phyloP scores from a whole-genome alignment of 2,113 vertebrate species.

The Solenodon paradoxus region DNA sequence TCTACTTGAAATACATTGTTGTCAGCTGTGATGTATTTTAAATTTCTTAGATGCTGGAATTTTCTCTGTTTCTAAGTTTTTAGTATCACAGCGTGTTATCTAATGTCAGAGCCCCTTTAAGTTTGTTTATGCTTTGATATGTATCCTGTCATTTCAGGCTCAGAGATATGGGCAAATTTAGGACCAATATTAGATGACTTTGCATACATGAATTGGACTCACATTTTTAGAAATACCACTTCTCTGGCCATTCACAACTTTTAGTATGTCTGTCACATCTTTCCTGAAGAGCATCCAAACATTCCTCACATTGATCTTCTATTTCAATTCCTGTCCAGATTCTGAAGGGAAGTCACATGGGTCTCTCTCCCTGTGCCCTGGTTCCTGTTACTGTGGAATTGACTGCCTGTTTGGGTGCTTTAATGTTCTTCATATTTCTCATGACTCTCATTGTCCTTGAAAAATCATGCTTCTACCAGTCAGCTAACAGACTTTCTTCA shows the following conservation, averaged over 20 bases:
- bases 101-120: neutral
- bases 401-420: neutral
- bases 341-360: conserved; percentile 45
- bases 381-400: neutral
- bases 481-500: neutral
- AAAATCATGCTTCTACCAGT: neutral
- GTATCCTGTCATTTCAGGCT: neutral
- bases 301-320: neutral
- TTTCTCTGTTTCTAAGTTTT: neutral
- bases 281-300: conserved; percentile 40
- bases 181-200: neutral
- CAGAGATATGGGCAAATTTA: neutral
- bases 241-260: neutral
- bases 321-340: neutral
- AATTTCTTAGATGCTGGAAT: neutral
- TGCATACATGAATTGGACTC: neutral
- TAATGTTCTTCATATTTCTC: neutral
- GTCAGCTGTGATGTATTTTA: neutral
- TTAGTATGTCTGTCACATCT: conserved; percentile 25
- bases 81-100: neutral
- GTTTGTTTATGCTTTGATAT: neutral
- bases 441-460: neutral
- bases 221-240: neutral
- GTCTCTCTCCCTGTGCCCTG: neutral
- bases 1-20: neutral